Conservation (phyloP, 2,888 invertebrate species). For the Clostera curtula region DNA sequence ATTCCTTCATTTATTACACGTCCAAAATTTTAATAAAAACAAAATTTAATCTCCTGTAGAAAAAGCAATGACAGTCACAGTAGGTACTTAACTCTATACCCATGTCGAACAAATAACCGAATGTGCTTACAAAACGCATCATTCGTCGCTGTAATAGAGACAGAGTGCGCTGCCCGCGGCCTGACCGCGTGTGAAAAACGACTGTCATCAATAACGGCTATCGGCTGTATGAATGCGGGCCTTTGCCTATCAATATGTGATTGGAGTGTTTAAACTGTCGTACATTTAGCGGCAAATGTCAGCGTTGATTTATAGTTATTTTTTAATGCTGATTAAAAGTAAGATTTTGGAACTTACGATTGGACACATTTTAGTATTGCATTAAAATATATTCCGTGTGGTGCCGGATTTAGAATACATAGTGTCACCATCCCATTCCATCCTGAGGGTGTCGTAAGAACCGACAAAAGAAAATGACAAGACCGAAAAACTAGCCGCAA, state of each 20-base stretch:
- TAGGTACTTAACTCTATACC: constrained; percentile 14
- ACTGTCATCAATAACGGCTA: constrained; percentile 51
- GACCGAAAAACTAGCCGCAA: too few species aligned
- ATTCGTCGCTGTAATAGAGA: constrained; percentile 35
- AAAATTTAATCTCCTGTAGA: not conserved
- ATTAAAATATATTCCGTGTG: too few species aligned
- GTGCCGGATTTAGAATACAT: too few species aligned
- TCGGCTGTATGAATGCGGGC: constrained; percentile 26
- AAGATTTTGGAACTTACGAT: too few species aligned
- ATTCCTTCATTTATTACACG: too few species aligned
- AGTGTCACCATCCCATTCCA: too few species aligned
- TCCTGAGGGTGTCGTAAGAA: too few species aligned
- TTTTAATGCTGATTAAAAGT: too few species aligned
- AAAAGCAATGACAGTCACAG: constrained; percentile 4
- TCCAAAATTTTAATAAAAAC: too few species aligned
- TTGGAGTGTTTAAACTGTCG: constrained; percentile 29
- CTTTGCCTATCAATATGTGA: constrained; percentile 34
- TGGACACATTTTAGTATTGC: too few species aligned
- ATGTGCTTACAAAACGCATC: constrained; percentile 26
- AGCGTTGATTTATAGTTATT: not conserved
- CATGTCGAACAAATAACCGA: constrained; percentile 26
- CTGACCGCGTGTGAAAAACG: constrained; percentile 46
- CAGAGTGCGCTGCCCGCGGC: constrained; percentile 33
- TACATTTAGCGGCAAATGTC: too few species aligned
- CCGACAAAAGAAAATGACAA: too few species aligned